phyloP scores from a whole-genome alignment of 92 coral and sea anemone species.

The Siderastrea siderea region DNA sequence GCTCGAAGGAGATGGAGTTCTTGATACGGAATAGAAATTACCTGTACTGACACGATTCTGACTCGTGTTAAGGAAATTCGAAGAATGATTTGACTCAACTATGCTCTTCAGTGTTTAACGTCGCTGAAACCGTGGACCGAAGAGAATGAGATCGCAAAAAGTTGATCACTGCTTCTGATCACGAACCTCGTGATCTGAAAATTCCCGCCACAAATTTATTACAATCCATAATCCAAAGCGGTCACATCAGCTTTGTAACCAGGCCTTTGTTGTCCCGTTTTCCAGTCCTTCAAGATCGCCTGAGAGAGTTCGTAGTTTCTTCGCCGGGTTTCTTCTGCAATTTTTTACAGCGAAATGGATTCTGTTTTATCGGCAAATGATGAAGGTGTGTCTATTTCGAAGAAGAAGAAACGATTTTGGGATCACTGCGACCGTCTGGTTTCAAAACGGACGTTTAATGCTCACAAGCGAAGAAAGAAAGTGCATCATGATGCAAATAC shows the following conservation, averaged over 20 bases:
- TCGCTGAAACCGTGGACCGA: too few species aligned
- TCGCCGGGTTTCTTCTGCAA: neutral
- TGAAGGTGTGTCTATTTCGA: neutral
- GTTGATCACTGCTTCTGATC: too few species aligned
- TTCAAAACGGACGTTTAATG: conserved; percentile 3
- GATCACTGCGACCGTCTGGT: conserved; percentile 20
- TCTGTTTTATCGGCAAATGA: neutral
- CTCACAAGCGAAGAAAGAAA: conserved; percentile 4
- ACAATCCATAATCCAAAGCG: conserved; percentile 1
- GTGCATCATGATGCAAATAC: too few species aligned
- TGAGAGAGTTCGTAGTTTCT: too few species aligned
- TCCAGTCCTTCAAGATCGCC: neutral
- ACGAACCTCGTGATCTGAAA: neutral
- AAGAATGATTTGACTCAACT: too few species aligned
- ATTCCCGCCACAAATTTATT: conserved; percentile 3
- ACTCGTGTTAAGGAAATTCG: neutral
- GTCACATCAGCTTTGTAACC: conserved; percentile 12
- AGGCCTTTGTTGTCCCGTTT: neutral
- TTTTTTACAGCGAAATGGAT: neutral
- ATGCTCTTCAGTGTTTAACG: too few species aligned
- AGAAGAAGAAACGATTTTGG: conserved; percentile 3
- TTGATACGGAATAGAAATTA: conserved; percentile 5
- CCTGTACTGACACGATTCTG: neutral
- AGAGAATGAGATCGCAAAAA: too few species aligned
- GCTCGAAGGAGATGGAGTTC: neutral